Evolutionary conservation across 1,140 invertebrate genomes (phyloP).

Genomic region (Nixonia krombeini): DNA sequence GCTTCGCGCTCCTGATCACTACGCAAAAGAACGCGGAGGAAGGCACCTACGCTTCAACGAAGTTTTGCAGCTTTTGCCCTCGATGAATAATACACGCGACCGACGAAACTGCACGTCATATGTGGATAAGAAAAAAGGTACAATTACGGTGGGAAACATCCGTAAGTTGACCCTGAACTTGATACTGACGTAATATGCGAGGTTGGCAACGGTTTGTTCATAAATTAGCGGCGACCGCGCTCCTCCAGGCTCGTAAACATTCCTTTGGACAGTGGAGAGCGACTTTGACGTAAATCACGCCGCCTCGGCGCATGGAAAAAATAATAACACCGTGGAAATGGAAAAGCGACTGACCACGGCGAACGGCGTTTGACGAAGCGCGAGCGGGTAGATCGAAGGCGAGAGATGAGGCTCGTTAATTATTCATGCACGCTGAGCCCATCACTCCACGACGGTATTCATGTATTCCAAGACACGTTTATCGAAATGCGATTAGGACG

Average conservation of each 20-base stretch:
- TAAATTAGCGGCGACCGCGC: neutral
- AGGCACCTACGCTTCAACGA: too few relatives aligned
- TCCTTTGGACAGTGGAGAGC: too few relatives aligned
- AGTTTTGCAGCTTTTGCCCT: too few relatives aligned
- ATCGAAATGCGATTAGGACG: slow-evolving; percentile 33
- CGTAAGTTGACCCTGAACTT: neutral
- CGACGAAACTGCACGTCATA: too few relatives aligned
- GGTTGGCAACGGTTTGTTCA: neutral
- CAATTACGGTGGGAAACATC: too few relatives aligned
- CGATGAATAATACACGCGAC: too few relatives aligned
- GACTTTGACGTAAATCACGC: neutral
- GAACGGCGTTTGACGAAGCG: slow-evolving; percentile 1
- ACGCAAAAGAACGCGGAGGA: too few relatives aligned
- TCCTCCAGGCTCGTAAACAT: slow-evolving; percentile 2
- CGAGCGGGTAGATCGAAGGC: slow-evolving; percentile 3
- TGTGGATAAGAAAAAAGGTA: too few relatives aligned
- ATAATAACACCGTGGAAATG: too few relatives aligned
- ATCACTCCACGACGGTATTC: slow-evolving; percentile 35
- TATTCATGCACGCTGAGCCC: slow-evolving; percentile 31
- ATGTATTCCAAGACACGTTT: slow-evolving; percentile 34
- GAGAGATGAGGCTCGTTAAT: slow-evolving; percentile 28
- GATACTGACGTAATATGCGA: slow-evolving; percentile 6
- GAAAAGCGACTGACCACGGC: slow-evolving; percentile 18
- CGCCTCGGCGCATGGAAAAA: neutral
- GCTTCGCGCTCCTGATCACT: too few relatives aligned